Base-by-base conservation (phyloP, 2,113 vertebrate species). In the Peromyscus leucopus region DNA sequence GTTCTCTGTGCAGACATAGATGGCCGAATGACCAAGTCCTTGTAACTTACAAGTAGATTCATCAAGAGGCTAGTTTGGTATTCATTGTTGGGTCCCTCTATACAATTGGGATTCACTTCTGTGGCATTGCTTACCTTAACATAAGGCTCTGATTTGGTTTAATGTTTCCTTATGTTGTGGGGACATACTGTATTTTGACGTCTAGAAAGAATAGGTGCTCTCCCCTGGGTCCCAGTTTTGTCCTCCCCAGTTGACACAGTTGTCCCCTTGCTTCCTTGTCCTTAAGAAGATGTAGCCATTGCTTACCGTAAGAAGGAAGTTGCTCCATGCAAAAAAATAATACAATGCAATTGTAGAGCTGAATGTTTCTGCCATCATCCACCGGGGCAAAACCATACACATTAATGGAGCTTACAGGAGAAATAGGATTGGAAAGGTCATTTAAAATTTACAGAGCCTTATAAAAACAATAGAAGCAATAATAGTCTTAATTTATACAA, bases 201-300 rank as follows among this genome's bases (percentile, higher is more conserved):
- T 74, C 91, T 69, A 92, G 97, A 94, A 96, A 75, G 59, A 11
- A 22, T 48, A 97, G 93, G 89, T 96, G 95, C 96, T 96, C 97
- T 97, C 88, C 89, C 94, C 96, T 89, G 26, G 39, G 26, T 46
- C 63, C 51, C 17, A 76, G 55, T 69, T 65, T 46, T 36, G 28
- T 15, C 6, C 0, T 17, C 61, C 55, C 61, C 83, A 22, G 22
- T 72, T 78, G 39, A 31, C n/a, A 85, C 59, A n/a, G 10, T 24
- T 65, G 69, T 15, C 17, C 61, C 79, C 22, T 83, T n/a, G 26
- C 33, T 72, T 89, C 71, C 8, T 0, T 51, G 61, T 67, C 59
- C 59, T 78, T 69, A 59, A 89, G 61, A 76, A 96, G 63, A 80
- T 57, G 48, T 13, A 90, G 84, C 63, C 67, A 59, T 36, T 78